These are phyloP conservation scores for Diaperis boleti DNA, from an alignment of 2,888 invertebrate genomes.

Conservation along the genomic window DNA sequence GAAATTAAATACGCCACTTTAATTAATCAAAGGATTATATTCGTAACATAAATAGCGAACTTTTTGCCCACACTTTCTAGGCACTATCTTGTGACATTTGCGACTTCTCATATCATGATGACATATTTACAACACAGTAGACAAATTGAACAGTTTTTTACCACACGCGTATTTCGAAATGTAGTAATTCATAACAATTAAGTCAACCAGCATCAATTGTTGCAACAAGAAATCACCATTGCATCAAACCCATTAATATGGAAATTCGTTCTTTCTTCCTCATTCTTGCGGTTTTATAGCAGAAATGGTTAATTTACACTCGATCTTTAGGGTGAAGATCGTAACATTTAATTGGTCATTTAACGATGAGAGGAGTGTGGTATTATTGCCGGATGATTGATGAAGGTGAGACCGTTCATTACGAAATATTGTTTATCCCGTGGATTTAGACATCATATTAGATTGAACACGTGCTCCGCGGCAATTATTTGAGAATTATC, in stretches of 20 bases:
- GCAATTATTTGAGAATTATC: too few relatives aligned
- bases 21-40: neutral
- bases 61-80: neutral
- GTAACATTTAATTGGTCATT: too few relatives aligned
- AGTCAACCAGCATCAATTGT: conserved; percentile 3
- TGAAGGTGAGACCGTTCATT: too few relatives aligned
- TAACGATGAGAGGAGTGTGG: too few relatives aligned
- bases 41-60: neutral
- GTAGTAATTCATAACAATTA: neutral
- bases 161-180: neutral
- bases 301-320: too few relatives aligned
- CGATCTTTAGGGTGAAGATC: too few relatives aligned
- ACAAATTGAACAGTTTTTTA: neutral
- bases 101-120: neutral
- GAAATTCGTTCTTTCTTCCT: neutral
- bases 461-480: too few relatives aligned
- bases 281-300: too few relatives aligned
- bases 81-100: neutral
- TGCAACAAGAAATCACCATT: conserved; percentile 21
- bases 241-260: conserved; percentile 8
- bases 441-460: too few relatives aligned
- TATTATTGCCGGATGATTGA: too few relatives aligned
- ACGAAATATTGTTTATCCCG: too few relatives aligned
- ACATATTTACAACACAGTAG: neutral
- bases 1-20: neutral